A percentile compares a stretch with the other conserved stretches of the same genome.
Conservation (phyloP, 1,140 invertebrate species). For the Musca vetustissima region DNA sequence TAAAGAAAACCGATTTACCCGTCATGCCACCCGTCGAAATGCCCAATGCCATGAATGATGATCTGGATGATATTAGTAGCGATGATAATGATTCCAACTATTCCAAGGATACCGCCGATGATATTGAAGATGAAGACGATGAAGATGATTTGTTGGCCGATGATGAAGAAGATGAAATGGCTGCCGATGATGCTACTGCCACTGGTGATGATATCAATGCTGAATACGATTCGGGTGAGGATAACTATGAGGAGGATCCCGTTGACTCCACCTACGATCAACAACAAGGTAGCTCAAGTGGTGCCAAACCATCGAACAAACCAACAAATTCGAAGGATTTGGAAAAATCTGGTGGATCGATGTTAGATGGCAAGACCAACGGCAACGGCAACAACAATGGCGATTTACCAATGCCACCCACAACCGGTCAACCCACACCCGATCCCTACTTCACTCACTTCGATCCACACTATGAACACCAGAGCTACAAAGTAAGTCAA, state of each 20-base stretch:
- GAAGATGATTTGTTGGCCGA: constrained; percentile 63
- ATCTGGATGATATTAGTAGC: constrained; percentile 30
- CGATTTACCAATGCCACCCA: constrained; percentile 43
- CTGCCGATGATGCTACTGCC: constrained; percentile 57
- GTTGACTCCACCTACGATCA: constrained; percentile 62
- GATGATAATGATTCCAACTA: constrained; percentile 59
- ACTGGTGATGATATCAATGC: constrained; percentile 63
- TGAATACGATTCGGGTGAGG: constrained; percentile 66
- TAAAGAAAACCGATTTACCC: constrained; percentile 54
- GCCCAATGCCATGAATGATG: constrained; percentile 57
- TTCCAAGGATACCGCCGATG: constrained; percentile 43
- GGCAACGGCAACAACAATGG: constrained; percentile 2
- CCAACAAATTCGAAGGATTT: constrained; percentile 37
- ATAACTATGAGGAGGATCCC: constrained; percentile 68
- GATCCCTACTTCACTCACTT: constrained; percentile 96
- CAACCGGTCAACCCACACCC: constrained; percentile 70
- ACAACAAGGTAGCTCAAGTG: constrained; percentile 60
- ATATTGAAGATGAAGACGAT: constrained; percentile 46
- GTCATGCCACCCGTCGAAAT: constrained; percentile 49
- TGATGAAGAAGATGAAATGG: constrained; percentile 57
- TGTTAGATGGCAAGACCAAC: constrained; percentile 14
- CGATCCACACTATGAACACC: constrained; percentile 90
- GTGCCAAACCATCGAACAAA: constrained; percentile 48
- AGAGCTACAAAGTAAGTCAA: constrained; percentile 77
- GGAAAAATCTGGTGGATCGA: constrained; percentile 21